Percentiles rank a stretch among this genome's conserved stretches.
These are phyloP conservation scores for Meles meles DNA, from an alignment of 2,113 vertebrate species.

Conservation along the genomic window DNA sequence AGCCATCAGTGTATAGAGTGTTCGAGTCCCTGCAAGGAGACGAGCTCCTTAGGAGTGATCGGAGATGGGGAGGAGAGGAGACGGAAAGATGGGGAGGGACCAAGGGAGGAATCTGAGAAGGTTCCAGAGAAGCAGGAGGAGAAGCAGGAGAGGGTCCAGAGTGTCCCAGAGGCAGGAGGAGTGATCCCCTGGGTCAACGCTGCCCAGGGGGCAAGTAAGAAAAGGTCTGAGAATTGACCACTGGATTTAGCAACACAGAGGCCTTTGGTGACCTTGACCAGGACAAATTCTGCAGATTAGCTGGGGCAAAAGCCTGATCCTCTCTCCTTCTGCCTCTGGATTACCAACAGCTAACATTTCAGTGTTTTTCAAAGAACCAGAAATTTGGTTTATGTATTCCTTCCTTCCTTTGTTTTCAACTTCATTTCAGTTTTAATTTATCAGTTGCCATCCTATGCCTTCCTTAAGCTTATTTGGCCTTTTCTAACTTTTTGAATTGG, in stretches of 20 bases:
- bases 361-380: background rate
- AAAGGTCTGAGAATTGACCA: background rate
- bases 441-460: background rate
- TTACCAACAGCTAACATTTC: background rate
- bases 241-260: too few species aligned
- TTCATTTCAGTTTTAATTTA: background rate
- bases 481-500: background rate
- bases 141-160: background rate
- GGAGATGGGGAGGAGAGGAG: background rate
- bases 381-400: background rate
- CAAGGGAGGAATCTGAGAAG: background rate
- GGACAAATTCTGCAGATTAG: background rate
- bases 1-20: fast-evolving
- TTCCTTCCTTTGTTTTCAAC: background rate
- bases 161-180: background rate
- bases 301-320: background rate
- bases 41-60: too few species aligned
- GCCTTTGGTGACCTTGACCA: background rate
- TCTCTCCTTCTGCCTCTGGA: background rate
- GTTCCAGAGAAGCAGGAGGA: background rate
- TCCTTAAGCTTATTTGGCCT: background rate
- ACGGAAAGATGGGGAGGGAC: fast-evolving
- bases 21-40: background rate
- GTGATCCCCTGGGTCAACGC: fast-evolving
- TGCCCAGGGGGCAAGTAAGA: too few species aligned